phyloP scores from a whole-genome alignment of 1,140 invertebrate genomes.

The Bradysia coprophila region DNA sequence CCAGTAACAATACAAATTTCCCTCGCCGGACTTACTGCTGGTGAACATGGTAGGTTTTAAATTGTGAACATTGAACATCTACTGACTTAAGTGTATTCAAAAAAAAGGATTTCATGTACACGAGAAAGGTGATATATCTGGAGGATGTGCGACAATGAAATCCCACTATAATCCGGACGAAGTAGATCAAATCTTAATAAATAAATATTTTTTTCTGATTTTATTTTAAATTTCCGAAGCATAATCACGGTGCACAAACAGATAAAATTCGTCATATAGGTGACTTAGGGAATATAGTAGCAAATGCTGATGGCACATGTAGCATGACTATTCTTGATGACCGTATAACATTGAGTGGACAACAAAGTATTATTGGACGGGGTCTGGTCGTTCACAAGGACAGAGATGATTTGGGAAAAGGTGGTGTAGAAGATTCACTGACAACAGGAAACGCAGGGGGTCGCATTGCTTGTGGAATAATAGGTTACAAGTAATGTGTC shows the following conservation, averaged over 20 bases:
- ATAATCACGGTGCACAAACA: slow-evolving; percentile 46
- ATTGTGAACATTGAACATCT: too few relatives aligned
- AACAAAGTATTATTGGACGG: slow-evolving; percentile 53
- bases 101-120: slow-evolving; percentile 89
- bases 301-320: slow-evolving; percentile 37
- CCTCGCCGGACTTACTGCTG: slow-evolving; percentile 46
- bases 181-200: too few relatives aligned
- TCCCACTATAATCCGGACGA: slow-evolving; percentile 64
- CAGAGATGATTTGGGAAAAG: slow-evolving; percentile 57
- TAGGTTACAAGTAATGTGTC: slow-evolving; percentile 57
- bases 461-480: slow-evolving; percentile 61
- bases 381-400: slow-evolving; percentile 55
- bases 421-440: slow-evolving; percentile 42
- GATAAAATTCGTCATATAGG: slow-evolving; percentile 64
- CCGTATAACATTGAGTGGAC: slow-evolving; percentile 37
- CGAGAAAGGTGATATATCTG: slow-evolving; percentile 58
- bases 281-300: slow-evolving; percentile 71
- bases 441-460: slow-evolving; percentile 68
- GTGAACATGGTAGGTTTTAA: slow-evolving; percentile 37
- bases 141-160: slow-evolving; percentile 50
- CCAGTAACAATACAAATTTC: slow-evolving; percentile 44
- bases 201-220: slow-evolving; percentile 3
- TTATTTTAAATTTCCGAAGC: not conserved
- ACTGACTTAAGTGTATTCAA: too few relatives aligned
- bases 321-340: slow-evolving; percentile 40